These are phyloP conservation scores for Drosophila rufa DNA, from an alignment of 1,140 invertebrate species.

Conservation along the genomic window DNA sequence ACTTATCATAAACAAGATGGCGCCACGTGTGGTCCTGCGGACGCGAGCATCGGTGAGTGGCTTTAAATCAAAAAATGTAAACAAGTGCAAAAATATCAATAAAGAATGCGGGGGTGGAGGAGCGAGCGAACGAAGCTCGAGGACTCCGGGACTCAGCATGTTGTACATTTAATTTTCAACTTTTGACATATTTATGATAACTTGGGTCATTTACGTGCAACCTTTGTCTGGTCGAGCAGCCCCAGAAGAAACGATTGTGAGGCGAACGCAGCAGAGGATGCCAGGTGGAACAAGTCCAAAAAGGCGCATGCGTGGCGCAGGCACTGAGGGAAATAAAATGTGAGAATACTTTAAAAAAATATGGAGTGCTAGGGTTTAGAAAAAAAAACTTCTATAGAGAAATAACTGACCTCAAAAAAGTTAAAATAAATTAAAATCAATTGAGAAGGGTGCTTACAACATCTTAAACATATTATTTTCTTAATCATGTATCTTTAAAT, in stretches of 20 bases:
- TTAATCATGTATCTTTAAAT: background rate
- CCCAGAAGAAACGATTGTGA: slow-evolving; percentile 20
- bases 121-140: slow-evolving; percentile 1
- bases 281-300: slow-evolving; percentile 73
- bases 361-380: too few relatives aligned
- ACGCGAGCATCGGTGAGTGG: slow-evolving; percentile 47
- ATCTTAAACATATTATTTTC: background rate
- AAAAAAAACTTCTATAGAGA: background rate
- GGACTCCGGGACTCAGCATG: slow-evolving; percentile 55
- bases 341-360: background rate
- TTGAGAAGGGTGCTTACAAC: background rate
- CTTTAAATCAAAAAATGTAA: slow-evolving; percentile 77
- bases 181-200: slow-evolving; percentile 85
- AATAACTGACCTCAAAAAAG: background rate
- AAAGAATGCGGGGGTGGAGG: slow-evolving; percentile 41
- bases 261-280: slow-evolving; percentile 40
- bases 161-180: slow-evolving; percentile 83
- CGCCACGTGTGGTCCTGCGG: slow-evolving; percentile 76
- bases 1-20: slow-evolving; percentile 58
- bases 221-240: slow-evolving; percentile 71
- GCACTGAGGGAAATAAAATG: slow-evolving; percentile 5
- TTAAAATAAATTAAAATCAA: background rate
- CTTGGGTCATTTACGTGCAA: slow-evolving; percentile 85
- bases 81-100: slow-evolving; percentile 84
- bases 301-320: slow-evolving; percentile 48